Percentiles rank a stretch among this genome's conserved stretches.
phyloP scores from a whole-genome alignment of 2,888 invertebrate species.

The Meta bourneti region DNA sequence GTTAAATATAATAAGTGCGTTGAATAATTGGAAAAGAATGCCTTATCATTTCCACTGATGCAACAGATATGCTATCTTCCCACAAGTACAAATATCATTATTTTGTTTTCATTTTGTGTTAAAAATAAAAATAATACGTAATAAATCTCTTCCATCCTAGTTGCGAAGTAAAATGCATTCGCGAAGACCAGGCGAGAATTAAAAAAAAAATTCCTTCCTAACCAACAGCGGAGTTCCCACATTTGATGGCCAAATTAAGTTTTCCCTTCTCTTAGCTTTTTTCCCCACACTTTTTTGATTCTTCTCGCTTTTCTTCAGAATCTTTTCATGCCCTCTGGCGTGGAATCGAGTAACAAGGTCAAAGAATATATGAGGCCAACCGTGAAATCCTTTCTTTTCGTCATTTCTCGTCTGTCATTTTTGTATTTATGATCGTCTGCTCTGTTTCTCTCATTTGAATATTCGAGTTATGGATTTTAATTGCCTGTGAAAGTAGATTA shows the following conservation, averaged over 20 bases:
- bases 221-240: conserved; percentile 27
- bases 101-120: too few relatives aligned
- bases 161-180: too few relatives aligned
- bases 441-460: background rate
- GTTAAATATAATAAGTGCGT: too few relatives aligned
- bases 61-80: too few relatives aligned
- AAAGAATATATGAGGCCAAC: conserved; percentile 10
- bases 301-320: background rate
- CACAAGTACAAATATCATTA: too few relatives aligned
- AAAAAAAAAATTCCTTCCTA: background rate
- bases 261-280: background rate
- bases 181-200: too few relatives aligned
- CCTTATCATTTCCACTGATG: too few relatives aligned
- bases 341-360: conserved; percentile 3
- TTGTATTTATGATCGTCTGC: background rate
- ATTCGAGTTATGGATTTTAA: too few relatives aligned
- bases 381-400: conserved; percentile 17
- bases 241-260: conserved; percentile 41
- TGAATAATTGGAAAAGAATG: too few relatives aligned
- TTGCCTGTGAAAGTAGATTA: too few relatives aligned
- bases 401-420: background rate
- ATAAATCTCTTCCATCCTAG: too few relatives aligned
- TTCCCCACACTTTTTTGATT: background rate
- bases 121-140: too few relatives aligned
- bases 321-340: background rate